Percentiles rank a stretch among this genome's conserved stretches.
These are phyloP conservation scores for Apodemia duryi DNA, from an alignment of 2,888 invertebrate species.

Conservation along the genomic window DNA sequence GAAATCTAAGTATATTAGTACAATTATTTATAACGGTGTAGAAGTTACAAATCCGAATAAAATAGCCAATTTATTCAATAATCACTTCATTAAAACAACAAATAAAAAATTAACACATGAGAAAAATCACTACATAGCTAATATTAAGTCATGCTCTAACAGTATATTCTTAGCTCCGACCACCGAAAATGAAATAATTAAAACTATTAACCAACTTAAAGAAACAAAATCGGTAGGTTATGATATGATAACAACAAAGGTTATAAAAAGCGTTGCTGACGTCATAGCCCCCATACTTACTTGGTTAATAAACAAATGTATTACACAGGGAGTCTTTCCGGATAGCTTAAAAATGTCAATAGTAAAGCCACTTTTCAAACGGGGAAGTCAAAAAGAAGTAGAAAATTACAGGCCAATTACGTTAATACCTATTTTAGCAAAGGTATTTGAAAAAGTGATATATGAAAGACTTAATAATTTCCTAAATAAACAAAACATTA, in stretches of 20 bases:
- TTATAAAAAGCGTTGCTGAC: neutral
- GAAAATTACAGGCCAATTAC: neutral
- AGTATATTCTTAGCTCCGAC: neutral
- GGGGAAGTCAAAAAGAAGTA: neutral
- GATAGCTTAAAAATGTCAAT: neutral
- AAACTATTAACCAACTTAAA: neutral
- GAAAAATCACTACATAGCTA: neutral
- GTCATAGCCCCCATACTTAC: neutral
- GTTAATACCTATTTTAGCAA: neutral
- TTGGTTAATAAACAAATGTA: neutral
- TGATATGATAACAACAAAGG: neutral
- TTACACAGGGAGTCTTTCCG: neutral
- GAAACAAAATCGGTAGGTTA: neutral
- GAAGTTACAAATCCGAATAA: neutral
- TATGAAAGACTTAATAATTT: neutral
- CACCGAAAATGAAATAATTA: neutral
- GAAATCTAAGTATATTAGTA: neutral
- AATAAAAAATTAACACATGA: neutral
- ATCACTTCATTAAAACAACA: neutral
- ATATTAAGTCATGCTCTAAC: neutral
- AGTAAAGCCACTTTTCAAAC: neutral
- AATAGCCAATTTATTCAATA: neutral
- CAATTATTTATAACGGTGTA: neutral
- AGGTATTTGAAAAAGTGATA: too few relatives aligned
- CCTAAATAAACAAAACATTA: neutral